Conservation (phyloP, 2,797 vertebrate genomes). For the Arrhamphus sclerolepis region DNA sequence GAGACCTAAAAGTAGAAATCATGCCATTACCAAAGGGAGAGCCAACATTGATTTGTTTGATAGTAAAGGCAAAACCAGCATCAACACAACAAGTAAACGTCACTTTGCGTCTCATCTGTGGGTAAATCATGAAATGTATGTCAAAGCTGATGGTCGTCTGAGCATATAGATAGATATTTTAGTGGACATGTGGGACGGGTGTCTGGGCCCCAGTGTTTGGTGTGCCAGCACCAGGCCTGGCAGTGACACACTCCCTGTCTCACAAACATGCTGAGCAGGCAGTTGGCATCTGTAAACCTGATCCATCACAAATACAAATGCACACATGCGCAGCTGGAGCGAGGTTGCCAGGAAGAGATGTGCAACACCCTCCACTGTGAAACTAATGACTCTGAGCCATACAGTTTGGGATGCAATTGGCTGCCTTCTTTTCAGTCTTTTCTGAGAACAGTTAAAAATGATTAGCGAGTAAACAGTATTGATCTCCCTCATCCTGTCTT, state of each 20-base stretch:
- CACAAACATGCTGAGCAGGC: slow-evolving; percentile 60
- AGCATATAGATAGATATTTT: slow-evolving; percentile 22
- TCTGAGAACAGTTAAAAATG: slow-evolving; percentile 44
- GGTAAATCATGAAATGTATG: slow-evolving; percentile 8
- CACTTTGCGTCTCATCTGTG: slow-evolving; percentile 13
- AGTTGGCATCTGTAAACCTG: slow-evolving; percentile 31
- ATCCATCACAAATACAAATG: slow-evolving; percentile 25
- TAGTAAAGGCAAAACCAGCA: not conserved
- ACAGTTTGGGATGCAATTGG: slow-evolving; percentile 41
- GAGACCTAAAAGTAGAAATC: not conserved
- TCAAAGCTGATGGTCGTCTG: slow-evolving; percentile 30
- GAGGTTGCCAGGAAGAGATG: slow-evolving; percentile 43
- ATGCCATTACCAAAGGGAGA: not conserved
- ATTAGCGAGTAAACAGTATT: slow-evolving; percentile 42
- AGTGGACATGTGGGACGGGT: slow-evolving; percentile 14
- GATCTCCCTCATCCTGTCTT: slow-evolving; percentile 3
- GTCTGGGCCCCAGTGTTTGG: slow-evolving; percentile 5
- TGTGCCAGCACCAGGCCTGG: slow-evolving; percentile 15
- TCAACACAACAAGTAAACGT: not conserved
- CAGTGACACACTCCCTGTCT: slow-evolving; percentile 29
- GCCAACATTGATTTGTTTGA: not conserved
- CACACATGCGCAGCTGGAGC: slow-evolving; percentile 30
- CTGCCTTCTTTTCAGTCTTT: slow-evolving; percentile 31
- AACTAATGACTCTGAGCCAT: slow-evolving; percentile 42
- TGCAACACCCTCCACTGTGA: slow-evolving; percentile 23